A percentile compares a stretch with the other conserved stretches of the same genome.
phyloP scores from a whole-genome alignment of 2,113 vertebrate genomes.

The Smithornis capensis region DNA sequence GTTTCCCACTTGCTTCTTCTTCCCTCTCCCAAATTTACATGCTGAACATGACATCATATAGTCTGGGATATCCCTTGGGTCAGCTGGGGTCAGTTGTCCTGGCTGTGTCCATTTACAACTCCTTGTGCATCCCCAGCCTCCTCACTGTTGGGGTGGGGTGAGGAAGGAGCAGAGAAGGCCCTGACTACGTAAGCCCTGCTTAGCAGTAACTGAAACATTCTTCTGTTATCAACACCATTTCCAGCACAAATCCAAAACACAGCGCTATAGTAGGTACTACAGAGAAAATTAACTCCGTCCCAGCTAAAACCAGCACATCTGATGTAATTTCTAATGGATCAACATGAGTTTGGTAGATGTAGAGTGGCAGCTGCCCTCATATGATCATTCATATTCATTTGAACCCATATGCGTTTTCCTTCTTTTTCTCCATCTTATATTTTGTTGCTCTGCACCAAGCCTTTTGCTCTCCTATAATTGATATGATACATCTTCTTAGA shows the following conservation, averaged over 20 bases:
- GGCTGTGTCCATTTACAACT: not conserved
- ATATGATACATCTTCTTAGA: not conserved
- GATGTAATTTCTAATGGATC: not conserved
- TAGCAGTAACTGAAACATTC: not conserved
- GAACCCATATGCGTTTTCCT: not conserved
- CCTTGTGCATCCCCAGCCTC: not conserved
- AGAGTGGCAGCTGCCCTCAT: not conserved
- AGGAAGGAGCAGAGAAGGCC: not conserved
- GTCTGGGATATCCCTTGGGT: not conserved
- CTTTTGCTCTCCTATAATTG: not conserved
- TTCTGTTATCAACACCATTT: not conserved
- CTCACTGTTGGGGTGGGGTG: not conserved
- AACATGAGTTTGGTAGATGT: not conserved
- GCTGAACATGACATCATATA: not conserved
- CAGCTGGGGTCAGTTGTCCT: not conserved
- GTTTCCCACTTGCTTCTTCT: not conserved
- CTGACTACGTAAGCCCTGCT: not conserved
- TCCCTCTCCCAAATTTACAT: not conserved
- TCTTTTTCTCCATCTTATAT: not conserved
- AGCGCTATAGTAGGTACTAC: not conserved
- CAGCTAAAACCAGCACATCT: not conserved
- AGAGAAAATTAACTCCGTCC: not conserved
- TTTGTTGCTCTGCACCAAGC: not conserved
- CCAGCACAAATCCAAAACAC: not conserved
- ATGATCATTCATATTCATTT: not conserved